A percentile compares a stretch with the other conserved stretches of the same genome.
Evolutionary conservation across 2,113 vertebrate species (phyloP).

Genomic region (Chaenocephalus aceratus): DNA sequence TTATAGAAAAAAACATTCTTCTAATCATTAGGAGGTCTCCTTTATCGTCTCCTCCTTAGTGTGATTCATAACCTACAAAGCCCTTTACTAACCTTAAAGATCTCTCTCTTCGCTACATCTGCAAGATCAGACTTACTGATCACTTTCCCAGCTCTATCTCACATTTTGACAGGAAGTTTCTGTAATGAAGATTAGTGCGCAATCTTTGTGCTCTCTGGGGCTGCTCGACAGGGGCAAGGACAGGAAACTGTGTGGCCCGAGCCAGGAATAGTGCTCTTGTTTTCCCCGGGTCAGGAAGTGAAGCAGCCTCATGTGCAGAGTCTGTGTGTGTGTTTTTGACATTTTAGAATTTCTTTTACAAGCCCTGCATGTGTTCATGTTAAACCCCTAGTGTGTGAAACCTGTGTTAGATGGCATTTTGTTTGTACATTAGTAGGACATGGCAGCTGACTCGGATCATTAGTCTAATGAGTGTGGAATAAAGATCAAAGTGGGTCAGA

Average conservation of each 20-base stretch:
- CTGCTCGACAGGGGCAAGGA: conserved; percentile 56
- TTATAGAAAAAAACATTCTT: conserved; percentile 6
- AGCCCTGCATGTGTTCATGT: conserved; percentile 44
- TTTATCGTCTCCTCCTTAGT: conserved; percentile 18
- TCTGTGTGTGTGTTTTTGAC: conserved; percentile 52
- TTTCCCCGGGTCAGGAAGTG: conserved; percentile 69
- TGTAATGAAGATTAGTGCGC: conserved; percentile 65
- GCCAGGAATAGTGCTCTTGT: conserved; percentile 66
- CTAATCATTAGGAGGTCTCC: conserved; percentile 8
- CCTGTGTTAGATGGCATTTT: conserved; percentile 39
- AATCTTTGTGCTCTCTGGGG: conserved; percentile 54
- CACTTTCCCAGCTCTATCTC: conserved; percentile 61
- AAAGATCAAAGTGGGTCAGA: conserved; percentile 65
- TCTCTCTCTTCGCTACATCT: conserved; percentile 12
- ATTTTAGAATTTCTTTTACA: conserved; percentile 42
- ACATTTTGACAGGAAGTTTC: conserved; percentile 65
- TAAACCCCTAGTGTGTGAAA: conserved; percentile 50
- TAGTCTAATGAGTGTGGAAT: conserved; percentile 68
- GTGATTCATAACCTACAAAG: conserved; percentile 41
- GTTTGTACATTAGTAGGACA: conserved; percentile 62
- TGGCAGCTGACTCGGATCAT: conserved; percentile 58
- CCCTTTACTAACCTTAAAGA: background rate
- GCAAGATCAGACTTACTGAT: conserved; percentile 34
- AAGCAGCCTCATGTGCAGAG: conserved; percentile 46
- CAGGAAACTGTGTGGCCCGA: conserved; percentile 65